These are phyloP conservation scores for Epicauta chinensis DNA, from an alignment of 1,140 invertebrate species.

Conservation along the genomic window DNA sequence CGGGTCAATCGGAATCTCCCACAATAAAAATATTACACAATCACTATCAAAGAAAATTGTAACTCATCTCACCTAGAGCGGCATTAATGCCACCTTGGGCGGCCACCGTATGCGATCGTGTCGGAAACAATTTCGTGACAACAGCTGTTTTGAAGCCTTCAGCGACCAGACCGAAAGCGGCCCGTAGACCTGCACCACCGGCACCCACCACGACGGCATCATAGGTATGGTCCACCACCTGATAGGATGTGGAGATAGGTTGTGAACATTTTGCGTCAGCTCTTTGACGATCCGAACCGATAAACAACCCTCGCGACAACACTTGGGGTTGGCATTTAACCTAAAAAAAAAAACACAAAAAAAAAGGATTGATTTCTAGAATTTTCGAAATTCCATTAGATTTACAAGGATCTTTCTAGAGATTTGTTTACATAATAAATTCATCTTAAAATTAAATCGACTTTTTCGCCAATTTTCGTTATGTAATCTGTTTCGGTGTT, in stretches of 20 bases:
- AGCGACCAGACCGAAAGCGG: slow-evolving; percentile 84
- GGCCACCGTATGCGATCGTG: slow-evolving; percentile 85
- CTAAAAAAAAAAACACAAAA: neutral
- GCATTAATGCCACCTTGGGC: slow-evolving; percentile 93
- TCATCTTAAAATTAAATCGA: neutral
- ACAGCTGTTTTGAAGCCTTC: slow-evolving; percentile 88
- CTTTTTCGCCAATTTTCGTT: neutral
- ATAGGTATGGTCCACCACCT: slow-evolving; percentile 79
- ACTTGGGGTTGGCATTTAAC: slow-evolving; percentile 1
- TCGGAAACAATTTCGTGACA: slow-evolving; percentile 92
- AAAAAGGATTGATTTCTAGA: too few species aligned
- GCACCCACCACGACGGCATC: slow-evolving; percentile 93
- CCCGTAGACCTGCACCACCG: slow-evolving; percentile 84
- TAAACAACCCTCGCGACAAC: slow-evolving; percentile 19
- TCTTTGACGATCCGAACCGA: slow-evolving; percentile 28
- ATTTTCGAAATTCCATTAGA: too few species aligned
- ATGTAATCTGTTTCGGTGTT: neutral
- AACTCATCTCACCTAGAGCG: slow-evolving; percentile 54
- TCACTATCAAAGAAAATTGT: too few species aligned
- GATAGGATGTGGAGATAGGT: slow-evolving; percentile 46
- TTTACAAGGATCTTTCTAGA: too few species aligned
- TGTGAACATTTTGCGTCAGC: slow-evolving; percentile 12
- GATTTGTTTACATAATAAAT: too few species aligned
- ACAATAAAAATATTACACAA: neutral
- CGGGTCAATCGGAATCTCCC: slow-evolving; percentile 8